Percentiles rank a stretch among this genome's conserved stretches.
Conservation (phyloP, 2,113 vertebrate species). For the Myxocyprinus asiaticus region DNA sequence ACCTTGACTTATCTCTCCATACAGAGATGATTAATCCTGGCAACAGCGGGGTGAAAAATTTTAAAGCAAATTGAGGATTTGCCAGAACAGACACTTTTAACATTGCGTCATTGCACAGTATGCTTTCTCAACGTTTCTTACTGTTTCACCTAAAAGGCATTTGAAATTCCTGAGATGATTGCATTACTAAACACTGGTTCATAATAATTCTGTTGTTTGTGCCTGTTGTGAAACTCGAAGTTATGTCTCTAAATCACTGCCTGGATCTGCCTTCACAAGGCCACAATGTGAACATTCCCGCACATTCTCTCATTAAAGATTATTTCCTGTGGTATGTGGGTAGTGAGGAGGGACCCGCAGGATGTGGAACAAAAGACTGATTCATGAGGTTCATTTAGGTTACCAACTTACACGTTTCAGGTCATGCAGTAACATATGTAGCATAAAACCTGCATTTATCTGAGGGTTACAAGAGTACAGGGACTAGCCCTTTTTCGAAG, state of each 20-base stretch:
- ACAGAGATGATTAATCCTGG: not conserved
- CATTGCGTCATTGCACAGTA: not conserved
- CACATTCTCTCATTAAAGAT: slow-evolving; percentile 40
- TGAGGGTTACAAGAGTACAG: not conserved
- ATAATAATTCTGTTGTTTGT: not conserved
- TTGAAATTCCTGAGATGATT: no score
- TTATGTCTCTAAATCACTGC: no score
- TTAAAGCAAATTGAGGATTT: not conserved
- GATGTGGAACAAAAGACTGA: slow-evolving; percentile 51
- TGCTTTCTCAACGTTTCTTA: no score
- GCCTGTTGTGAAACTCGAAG: no score
- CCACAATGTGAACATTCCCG: slow-evolving; percentile 44
- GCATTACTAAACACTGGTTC: no score
- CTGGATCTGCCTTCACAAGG: not conserved
- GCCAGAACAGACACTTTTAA: not conserved
- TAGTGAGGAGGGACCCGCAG: slow-evolving; percentile 45
- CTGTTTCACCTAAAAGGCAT: no score
- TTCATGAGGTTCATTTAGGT: slow-evolving; percentile 46
- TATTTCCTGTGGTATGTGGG: slow-evolving; percentile 57
- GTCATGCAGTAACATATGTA: not conserved
- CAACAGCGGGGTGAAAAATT: not conserved
- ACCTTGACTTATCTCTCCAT: not conserved
- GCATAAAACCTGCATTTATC: not conserved
- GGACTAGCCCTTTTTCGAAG: not conserved
- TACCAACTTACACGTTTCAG: slow-evolving; percentile 20